These are phyloP conservation scores for Artibeus jamaicensis DNA, from an alignment of 2,797 vertebrate species.

Conservation along the genomic window DNA sequence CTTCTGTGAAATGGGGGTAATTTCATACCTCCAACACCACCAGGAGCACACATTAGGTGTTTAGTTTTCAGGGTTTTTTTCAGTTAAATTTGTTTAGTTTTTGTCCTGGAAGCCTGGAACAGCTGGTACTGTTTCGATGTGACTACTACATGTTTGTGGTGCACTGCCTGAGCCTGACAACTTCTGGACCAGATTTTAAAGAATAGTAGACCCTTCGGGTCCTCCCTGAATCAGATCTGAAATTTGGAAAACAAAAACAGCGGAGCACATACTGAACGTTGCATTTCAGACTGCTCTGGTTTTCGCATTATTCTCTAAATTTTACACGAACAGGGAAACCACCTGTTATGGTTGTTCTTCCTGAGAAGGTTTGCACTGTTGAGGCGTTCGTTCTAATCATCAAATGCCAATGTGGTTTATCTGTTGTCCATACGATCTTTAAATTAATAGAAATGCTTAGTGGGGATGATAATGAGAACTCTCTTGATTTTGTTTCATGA, in stretches of 20 bases:
- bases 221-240: background rate
- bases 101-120: background rate
- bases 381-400: background rate
- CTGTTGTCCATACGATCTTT: background rate
- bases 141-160: accelerated
- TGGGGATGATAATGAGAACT: background rate
- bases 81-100: background rate
- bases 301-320: background rate
- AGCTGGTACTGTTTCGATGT: background rate
- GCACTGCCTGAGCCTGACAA: background rate
- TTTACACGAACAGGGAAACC: background rate
- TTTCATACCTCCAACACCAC: background rate
- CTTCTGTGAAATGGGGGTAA: background rate
- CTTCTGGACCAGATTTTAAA: background rate
- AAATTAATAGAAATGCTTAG: background rate
- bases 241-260: background rate
- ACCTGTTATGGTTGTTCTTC: background rate
- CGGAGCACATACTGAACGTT: background rate
- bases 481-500: background rate
- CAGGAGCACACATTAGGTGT: background rate
- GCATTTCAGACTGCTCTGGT: background rate
- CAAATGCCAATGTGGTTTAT: background rate
- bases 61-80: background rate
- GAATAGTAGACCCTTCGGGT: accelerated
- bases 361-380: background rate